Percentiles rank a stretch among this genome's conserved stretches.
These are phyloP conservation scores for Dipodomys spectabilis DNA, from an alignment of 2,113 vertebrate genomes.

Conservation along the genomic window DNA sequence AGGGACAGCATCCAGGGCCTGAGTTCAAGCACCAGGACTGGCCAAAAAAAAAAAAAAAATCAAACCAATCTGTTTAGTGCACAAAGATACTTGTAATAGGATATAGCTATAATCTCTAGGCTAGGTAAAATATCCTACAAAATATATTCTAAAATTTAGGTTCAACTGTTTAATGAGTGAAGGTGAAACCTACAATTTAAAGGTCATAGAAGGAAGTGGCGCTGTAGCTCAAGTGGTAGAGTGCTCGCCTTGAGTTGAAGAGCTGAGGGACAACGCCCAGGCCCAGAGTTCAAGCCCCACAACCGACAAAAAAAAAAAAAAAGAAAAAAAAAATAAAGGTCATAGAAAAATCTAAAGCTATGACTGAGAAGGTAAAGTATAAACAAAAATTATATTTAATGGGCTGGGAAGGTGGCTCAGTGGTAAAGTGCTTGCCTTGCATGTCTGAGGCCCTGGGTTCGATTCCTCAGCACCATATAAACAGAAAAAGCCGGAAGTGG, in stretches of 20 bases:
- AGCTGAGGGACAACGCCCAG: no score
- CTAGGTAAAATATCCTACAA: not conserved
- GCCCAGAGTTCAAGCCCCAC: no score
- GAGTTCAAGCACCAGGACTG: not conserved
- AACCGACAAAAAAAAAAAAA: no score
- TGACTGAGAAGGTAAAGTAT: not conserved
- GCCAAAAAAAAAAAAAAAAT: not conserved
- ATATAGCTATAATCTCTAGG: not conserved
- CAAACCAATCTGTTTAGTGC: not conserved
- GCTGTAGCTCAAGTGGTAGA: no score
- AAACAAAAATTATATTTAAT: conserved; percentile 12
- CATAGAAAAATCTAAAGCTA: not conserved
- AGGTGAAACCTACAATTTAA: not conserved
- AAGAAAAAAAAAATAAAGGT: no score
- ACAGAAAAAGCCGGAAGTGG: no score
- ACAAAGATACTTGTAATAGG: not conserved
- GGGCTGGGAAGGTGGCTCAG: no score
- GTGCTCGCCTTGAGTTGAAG: no score
- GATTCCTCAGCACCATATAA: no score
- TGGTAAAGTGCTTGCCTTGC: no score
- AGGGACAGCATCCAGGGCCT: not conserved
- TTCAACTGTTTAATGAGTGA: not conserved
- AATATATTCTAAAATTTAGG: not conserved
- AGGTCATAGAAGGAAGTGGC: not conserved
- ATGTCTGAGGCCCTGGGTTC: no score